Conservation (phyloP, 2,797 vertebrate genomes). For the Gephyroberyx darwinii region DNA sequence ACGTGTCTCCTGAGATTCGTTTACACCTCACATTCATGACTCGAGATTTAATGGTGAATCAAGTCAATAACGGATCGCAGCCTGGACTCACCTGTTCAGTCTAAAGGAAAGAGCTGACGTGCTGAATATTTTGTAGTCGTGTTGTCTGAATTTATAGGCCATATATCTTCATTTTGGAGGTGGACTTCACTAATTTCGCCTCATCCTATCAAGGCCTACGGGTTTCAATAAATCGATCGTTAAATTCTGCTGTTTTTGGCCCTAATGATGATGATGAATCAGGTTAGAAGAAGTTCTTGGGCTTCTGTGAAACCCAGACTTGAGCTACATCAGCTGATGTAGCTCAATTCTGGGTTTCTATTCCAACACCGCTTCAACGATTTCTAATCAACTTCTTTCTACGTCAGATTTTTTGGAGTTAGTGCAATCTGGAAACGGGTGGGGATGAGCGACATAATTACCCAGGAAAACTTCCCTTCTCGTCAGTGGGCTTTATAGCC, state of each 20-base stretch:
- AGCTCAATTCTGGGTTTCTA: not conserved
- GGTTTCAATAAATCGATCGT: too few species aligned
- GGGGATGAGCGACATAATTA: too few species aligned
- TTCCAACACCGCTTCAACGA: not conserved
- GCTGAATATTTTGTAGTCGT: not conserved
- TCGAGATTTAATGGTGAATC: too few species aligned
- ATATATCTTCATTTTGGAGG: not conserved
- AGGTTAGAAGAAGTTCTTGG: not conserved
- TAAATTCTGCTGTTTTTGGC: not conserved
- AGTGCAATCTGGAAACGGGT: not conserved
- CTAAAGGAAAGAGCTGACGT: too few species aligned
- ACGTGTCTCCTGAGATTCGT: too few species aligned
- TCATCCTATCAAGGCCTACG: slow-evolving; percentile 5
- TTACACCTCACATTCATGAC: too few species aligned
- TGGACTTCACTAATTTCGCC: slow-evolving; percentile 5
- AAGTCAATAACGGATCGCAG: too few species aligned
- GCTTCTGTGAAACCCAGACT: too few species aligned
- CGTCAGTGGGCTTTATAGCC: not conserved
- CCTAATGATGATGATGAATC: slow-evolving; percentile 5
- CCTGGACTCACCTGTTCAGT: too few species aligned
- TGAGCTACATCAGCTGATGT: too few species aligned
- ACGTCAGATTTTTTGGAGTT: not conserved
- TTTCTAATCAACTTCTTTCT: not conserved
- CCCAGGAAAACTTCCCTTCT: not conserved
- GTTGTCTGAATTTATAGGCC: not conserved